These are phyloP conservation scores for Callithrix jacchus DNA, from an alignment of 2,113 vertebrate species.

Conservation along the genomic window DNA sequence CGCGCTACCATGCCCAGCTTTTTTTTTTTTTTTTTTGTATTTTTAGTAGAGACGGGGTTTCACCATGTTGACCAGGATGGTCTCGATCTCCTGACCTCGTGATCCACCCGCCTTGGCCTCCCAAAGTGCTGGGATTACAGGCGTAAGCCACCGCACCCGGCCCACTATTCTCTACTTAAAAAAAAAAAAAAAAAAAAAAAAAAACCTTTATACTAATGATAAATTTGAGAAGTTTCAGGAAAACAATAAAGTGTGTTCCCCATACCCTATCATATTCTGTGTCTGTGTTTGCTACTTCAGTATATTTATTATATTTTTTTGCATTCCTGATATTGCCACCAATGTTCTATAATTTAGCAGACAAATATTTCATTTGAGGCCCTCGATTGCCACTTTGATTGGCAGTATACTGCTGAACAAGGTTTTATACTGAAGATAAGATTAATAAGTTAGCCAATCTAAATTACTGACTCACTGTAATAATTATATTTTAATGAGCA, in stretches of 20 bases:
- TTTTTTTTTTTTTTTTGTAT: too few species aligned
- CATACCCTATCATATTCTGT: not conserved
- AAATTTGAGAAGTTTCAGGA: not conserved
- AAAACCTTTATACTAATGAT: not conserved
- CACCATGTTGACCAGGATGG: too few species aligned
- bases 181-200: too few species aligned
- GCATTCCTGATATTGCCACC: not conserved
- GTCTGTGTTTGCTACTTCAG: not conserved
- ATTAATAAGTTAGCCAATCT: not conserved
- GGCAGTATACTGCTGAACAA: not conserved
- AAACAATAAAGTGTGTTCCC: not conserved
- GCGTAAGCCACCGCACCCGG: too few species aligned
- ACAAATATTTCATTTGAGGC: not conserved
- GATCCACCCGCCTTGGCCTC: too few species aligned
- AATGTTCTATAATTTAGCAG: not conserved
- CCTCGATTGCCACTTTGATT: not conserved
- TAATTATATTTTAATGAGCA: not conserved
- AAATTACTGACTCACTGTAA: not conserved
- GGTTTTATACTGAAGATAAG: not conserved
- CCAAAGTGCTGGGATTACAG: too few species aligned
- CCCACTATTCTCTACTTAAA: too few species aligned
- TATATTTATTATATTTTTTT: not conserved
- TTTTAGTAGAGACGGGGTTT: too few species aligned
- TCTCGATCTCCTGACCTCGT: too few species aligned
- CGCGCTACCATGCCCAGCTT: too few species aligned